phyloP scores from a whole-genome alignment of 2,888 invertebrate genomes.

The Thecocarcelia acutangulata region DNA sequence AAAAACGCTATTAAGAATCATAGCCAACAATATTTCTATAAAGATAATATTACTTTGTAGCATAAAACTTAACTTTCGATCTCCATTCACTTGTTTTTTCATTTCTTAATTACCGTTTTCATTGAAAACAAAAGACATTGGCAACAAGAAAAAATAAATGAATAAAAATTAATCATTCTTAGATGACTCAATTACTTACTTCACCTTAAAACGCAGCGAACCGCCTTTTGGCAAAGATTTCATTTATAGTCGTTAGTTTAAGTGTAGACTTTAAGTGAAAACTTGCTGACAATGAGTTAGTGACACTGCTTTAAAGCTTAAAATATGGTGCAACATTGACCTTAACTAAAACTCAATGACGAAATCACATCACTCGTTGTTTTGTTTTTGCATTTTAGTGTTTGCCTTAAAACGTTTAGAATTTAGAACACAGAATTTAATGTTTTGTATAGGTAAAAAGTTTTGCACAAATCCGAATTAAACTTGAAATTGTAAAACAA shows the following conservation, averaged over 20 bases:
- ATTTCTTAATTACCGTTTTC: constrained; percentile 7
- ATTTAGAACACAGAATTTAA: constrained; percentile 64
- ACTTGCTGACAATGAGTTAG: constrained; percentile 66
- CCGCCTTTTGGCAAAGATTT: constrained; percentile 55
- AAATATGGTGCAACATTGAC: constrained; percentile 69
- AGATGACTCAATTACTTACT: constrained; percentile 53
- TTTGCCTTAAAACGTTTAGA: constrained; percentile 47
- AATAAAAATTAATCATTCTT: constrained; percentile 7
- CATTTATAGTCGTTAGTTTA: constrained; percentile 32
- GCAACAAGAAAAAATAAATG: not conserved
- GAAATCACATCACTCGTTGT: constrained; percentile 53
- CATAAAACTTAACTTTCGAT: too few species aligned
- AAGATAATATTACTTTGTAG: too few species aligned
- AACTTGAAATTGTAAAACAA: constrained; percentile 54
- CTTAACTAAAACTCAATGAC: constrained; percentile 67
- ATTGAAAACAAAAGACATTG: constrained; percentile 20
- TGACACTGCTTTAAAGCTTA: constrained; percentile 62
- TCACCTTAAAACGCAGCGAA: constrained; percentile 23
- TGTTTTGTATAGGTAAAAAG: constrained; percentile 2
- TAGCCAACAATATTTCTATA: too few species aligned
- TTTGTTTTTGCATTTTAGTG: constrained; percentile 2
- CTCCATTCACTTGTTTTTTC: too few species aligned
- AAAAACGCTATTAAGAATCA: too few species aligned
- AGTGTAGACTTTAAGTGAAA: constrained; percentile 55
- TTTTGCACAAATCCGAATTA: constrained; percentile 42